Conservation (phyloP, 2,797 vertebrate species). For the Cossypha heuglini region DNA sequence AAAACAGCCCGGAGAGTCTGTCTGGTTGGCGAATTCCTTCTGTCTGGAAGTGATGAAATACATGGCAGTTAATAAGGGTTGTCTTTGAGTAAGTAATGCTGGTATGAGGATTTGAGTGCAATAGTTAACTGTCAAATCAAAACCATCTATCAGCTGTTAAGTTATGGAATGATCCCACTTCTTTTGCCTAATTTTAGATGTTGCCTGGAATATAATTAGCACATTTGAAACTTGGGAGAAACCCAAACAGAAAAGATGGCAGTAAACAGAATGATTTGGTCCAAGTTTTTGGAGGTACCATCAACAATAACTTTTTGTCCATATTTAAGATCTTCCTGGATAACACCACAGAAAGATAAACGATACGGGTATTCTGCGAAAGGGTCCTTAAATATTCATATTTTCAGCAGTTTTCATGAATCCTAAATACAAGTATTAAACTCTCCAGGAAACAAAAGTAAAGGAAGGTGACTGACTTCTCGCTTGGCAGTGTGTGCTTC, state of each 20-base stretch:
- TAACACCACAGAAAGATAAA: neutral
- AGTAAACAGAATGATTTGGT: neutral
- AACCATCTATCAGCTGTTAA: neutral
- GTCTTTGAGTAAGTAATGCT: neutral
- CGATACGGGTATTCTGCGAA: neutral
- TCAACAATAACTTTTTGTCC: neutral
- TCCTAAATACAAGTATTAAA: neutral
- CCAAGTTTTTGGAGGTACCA: neutral
- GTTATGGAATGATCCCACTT: neutral
- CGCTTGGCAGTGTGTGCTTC: neutral
- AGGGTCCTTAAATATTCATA: neutral
- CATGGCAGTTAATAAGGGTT: neutral
- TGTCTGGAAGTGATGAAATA: slow-evolving; percentile 26
- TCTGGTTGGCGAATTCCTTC: slow-evolving; percentile 33
- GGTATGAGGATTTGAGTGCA: neutral
- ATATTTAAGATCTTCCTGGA: neutral
- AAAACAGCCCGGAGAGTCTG: neutral
- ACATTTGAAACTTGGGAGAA: neutral
- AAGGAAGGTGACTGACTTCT: neutral
- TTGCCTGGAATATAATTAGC: neutral
- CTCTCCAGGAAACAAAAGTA: neutral
- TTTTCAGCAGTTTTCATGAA: neutral
- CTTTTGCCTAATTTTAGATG: neutral
- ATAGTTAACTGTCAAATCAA: neutral
- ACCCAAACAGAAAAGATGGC: neutral